These are phyloP conservation scores for Chondrilla cf. caribensis DNA, from an alignment of 37 sponge, comb jelly and placozoan genomes.

Conservation along the genomic window DNA sequence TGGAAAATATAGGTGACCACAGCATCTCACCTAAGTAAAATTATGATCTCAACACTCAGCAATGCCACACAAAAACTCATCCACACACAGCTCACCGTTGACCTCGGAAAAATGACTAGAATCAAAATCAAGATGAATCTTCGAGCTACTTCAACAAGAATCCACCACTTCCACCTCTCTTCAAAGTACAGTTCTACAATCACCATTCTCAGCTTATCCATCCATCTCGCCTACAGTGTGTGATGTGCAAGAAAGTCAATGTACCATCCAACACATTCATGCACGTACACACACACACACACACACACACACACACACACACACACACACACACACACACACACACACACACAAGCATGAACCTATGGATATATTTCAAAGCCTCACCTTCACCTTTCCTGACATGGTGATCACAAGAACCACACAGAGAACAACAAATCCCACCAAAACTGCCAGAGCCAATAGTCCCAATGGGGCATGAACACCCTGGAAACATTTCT, in stretches of 20 bases:
- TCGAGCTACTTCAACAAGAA: constrained; percentile 52
- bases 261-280: not conserved
- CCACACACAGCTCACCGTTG: constrained; percentile 57
- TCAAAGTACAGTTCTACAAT: not conserved
- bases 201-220: not conserved
- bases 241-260: not conserved
- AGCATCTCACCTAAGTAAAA: no score
- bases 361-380: not conserved
- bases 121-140: constrained; percentile 47
- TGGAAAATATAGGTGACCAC: no score
- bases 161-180: constrained; percentile 54
- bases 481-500: constrained; percentile 48
- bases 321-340: constrained; percentile 10
- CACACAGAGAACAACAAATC: constrained; percentile 4
- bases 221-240: not conserved
- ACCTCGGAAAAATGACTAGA: constrained; percentile 57
- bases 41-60: no score
- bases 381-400: not conserved
- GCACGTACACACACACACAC: not conserved
- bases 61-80: no score
- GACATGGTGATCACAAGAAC: not conserved
- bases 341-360: not conserved
- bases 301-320: constrained; percentile 5
- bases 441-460: constrained; percentile 27
- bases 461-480: constrained; percentile 45